phyloP scores from a whole-genome alignment of 2,797 vertebrate species.

The Hybognathus amarus region DNA sequence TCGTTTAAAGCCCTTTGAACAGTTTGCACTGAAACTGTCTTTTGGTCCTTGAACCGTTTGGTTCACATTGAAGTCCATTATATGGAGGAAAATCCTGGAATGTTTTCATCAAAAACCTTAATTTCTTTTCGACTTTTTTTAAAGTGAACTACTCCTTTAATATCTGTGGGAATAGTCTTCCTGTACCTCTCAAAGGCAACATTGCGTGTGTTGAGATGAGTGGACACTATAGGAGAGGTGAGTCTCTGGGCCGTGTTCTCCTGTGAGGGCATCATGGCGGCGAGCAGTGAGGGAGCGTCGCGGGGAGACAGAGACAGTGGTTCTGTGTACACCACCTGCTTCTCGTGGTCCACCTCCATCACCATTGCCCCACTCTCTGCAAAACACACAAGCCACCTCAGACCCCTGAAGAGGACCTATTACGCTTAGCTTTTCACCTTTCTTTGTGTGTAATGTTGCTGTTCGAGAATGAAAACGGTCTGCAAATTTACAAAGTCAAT shows the following conservation, averaged over 20 bases:
- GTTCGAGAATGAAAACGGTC: neutral
- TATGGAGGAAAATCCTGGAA: no score
- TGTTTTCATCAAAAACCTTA: no score
- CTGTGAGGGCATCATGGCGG: slow-evolving; percentile 91
- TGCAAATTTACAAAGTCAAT: neutral
- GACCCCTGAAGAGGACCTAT: neutral
- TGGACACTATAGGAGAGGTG: slow-evolving; percentile 93
- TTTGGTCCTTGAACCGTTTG: no score
- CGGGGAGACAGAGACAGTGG: slow-evolving; percentile 85
- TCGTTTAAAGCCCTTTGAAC: no score
- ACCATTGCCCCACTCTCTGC: slow-evolving; percentile 91
- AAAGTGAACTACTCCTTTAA: neutral
- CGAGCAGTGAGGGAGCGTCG: slow-evolving; percentile 88
- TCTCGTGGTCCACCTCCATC: slow-evolving; percentile 98
- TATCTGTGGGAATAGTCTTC: neutral
- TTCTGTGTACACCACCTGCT: slow-evolving; percentile 95
- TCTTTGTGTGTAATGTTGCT: neutral
- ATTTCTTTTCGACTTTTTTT: no score
- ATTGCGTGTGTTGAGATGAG: slow-evolving; percentile 93
- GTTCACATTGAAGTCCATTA: no score
- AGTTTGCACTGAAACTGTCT: no score
- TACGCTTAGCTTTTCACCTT: neutral
- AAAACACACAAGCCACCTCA: slow-evolving; percentile 12
- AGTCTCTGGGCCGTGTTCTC: slow-evolving; percentile 93
- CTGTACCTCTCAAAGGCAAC: slow-evolving; percentile 92